A percentile compares a stretch with the other conserved stretches of the same genome.
Conservation (phyloP, 2,113 vertebrate species). For the Mus spicilegus region DNA sequence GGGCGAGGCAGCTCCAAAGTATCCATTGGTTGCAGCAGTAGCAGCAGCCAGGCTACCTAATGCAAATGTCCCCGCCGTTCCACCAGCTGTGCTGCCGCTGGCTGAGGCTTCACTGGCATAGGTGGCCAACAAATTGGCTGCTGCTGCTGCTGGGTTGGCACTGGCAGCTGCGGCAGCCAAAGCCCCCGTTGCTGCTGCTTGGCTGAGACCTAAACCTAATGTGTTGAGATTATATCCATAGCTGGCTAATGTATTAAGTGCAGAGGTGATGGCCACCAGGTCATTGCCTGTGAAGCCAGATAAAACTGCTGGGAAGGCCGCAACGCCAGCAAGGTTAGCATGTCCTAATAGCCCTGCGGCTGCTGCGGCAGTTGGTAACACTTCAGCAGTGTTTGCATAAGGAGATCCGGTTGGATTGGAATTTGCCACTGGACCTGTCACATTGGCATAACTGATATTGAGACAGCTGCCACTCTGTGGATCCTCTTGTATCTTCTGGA, state of each 20-base stretch:
- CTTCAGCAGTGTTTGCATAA: constrained; percentile 95
- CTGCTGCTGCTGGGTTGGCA: constrained; percentile 93
- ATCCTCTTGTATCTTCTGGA: constrained; percentile 95
- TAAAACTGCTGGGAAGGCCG: constrained; percentile 93
- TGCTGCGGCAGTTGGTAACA: constrained; percentile 92
- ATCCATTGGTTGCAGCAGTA: constrained; percentile 94
- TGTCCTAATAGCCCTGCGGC: constrained; percentile 93
- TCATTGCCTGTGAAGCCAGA: constrained; percentile 94
- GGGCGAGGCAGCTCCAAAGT: constrained; percentile 93
- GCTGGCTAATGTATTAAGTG: constrained; percentile 94
- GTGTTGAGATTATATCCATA: constrained; percentile 95
- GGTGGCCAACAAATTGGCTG: constrained; percentile 93
- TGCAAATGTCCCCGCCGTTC: constrained; percentile 92
- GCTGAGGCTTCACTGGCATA: constrained; percentile 94
- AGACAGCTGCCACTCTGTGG: constrained; percentile 94
- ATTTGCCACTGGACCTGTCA: constrained; percentile 94
- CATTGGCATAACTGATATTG: constrained; percentile 95
- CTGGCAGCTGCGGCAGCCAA: constrained; percentile 93
- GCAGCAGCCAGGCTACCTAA: constrained; percentile 94
- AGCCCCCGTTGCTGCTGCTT: constrained; percentile 93
- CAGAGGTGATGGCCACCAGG: constrained; percentile 94
- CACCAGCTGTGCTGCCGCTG: constrained; percentile 91
- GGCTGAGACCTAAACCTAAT: constrained; percentile 92
- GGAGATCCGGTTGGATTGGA: constrained; percentile 94
- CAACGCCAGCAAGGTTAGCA: constrained; percentile 93